Conservation (phyloP, 2,113 vertebrate genomes). For the Hirundichthys speculiger region DNA sequence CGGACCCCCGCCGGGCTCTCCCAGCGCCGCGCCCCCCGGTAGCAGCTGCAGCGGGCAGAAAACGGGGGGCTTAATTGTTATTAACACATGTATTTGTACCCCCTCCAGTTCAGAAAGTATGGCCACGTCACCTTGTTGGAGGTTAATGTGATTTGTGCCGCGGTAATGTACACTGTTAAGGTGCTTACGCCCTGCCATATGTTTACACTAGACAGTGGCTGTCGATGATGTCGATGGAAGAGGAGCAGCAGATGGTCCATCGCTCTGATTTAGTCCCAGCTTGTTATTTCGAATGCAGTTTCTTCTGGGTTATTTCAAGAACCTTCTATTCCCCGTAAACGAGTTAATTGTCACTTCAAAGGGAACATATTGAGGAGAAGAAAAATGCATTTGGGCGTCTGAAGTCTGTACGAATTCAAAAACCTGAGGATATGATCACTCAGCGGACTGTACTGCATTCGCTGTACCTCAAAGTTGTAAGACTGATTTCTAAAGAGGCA, state of each 20-base stretch:
- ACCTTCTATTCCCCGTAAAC: no score
- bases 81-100: constrained; percentile 65
- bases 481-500: no score
- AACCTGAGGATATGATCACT: no score
- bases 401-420: no score
- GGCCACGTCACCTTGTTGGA: constrained; percentile 62
- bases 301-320: constrained; percentile 17
- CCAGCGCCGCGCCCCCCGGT: not conserved
- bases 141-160: constrained; percentile 75
- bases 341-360: no score
- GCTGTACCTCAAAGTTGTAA: no score
- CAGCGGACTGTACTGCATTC: no score
- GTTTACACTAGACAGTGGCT: constrained; percentile 70
- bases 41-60: constrained; percentile 60
- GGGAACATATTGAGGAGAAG: no score
- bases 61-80: constrained; percentile 62
- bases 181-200: constrained; percentile 79
- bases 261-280: constrained; percentile 23
- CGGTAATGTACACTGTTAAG: constrained; percentile 78
- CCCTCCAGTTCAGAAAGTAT: constrained; percentile 59
- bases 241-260: constrained; percentile 60
- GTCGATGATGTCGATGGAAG: constrained; percentile 35
- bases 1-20: constrained; percentile 27
- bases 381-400: no score
- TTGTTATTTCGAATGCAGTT: constrained; percentile 45